Evolutionary conservation across 2,888 invertebrate species (phyloP).

Genomic region (Gandaritis pyraliata): DNA sequence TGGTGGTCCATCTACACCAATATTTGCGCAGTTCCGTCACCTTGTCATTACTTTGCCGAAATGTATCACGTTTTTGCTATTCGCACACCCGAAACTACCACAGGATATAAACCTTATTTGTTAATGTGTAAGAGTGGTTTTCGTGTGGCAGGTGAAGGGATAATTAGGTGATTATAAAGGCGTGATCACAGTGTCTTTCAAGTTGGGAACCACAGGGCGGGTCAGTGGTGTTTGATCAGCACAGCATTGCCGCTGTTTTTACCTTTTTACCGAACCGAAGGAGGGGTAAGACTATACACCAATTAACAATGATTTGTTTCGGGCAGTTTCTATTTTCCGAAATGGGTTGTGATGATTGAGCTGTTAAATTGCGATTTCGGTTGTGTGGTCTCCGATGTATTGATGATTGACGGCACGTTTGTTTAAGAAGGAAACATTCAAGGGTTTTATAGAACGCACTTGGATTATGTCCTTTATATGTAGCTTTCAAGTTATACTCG

Average conservation of each 20-base stretch:
- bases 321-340: slow-evolving; percentile 12
- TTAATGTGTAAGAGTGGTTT: slow-evolving; percentile 1
- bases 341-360: slow-evolving; percentile 28
- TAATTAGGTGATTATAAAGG: slow-evolving; percentile 21
- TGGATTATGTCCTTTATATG: no score
- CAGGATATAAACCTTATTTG: neutral
- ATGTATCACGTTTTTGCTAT: slow-evolving; percentile 37
- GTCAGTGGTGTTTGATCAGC: slow-evolving; percentile 60
- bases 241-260: slow-evolving; percentile 57
- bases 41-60: slow-evolving; percentile 68
- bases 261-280: slow-evolving; percentile 45
- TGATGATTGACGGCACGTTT: slow-evolving; percentile 23
- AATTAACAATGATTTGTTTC: slow-evolving; percentile 65
- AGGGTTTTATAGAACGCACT: no score
- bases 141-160: slow-evolving; percentile 1
- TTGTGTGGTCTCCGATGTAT: slow-evolving; percentile 33
- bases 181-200: slow-evolving; percentile 31
- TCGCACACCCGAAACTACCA: neutral
- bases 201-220: slow-evolving; percentile 44
- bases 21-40: slow-evolving; percentile 64
- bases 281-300: slow-evolving; percentile 50
- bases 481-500: no score
- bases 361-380: slow-evolving; percentile 27
- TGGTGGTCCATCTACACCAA: slow-evolving; percentile 66
- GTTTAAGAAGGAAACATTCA: neutral